Percentiles rank a stretch among this genome's conserved stretches.
Conservation (phyloP, 37 sponge, comb jelly and placozoan genomes). For the Dysidea cf. avara region DNA sequence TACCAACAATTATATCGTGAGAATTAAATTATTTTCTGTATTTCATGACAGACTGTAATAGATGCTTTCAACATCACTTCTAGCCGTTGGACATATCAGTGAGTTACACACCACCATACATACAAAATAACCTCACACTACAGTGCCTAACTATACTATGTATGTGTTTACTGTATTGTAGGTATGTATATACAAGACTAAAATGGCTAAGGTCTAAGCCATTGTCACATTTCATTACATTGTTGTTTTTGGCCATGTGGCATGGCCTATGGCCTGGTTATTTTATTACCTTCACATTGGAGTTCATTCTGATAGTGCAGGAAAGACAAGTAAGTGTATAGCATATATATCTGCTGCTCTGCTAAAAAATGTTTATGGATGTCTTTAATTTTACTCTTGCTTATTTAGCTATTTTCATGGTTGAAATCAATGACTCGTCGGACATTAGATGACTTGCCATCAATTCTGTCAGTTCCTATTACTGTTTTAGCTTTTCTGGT, state of each 20-base stretch:
- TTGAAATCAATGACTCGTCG: too few relatives aligned
- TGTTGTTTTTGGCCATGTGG: slow-evolving; percentile 79
- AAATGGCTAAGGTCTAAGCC: slow-evolving; percentile 67
- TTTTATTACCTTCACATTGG: slow-evolving; percentile 65
- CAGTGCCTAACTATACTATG: too few relatives aligned
- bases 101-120: too few relatives aligned
- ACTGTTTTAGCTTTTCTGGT: too few relatives aligned
- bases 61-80: slow-evolving; percentile 81
- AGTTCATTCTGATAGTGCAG: slow-evolving; percentile 47
- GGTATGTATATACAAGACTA: slow-evolving; percentile 82
- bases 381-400: too few relatives aligned
- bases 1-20: too few relatives aligned
- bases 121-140: too few relatives aligned
- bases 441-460: too few relatives aligned
- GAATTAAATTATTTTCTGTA: neutral
- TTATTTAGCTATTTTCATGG: too few relatives aligned
- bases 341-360: neutral
- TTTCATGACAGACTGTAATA: slow-evolving; percentile 47
- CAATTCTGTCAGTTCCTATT: too few relatives aligned
- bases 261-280: slow-evolving; percentile 92
- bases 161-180: too few relatives aligned
- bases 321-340: slow-evolving; percentile 59
- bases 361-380: too few relatives aligned
- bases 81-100: slow-evolving; percentile 68
- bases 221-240: slow-evolving; percentile 59